A percentile compares a stretch with the other conserved stretches of the same genome.
Evolutionary conservation across 2,888 invertebrate species (phyloP).

Genomic region (Pseudanteris insignis): DNA sequence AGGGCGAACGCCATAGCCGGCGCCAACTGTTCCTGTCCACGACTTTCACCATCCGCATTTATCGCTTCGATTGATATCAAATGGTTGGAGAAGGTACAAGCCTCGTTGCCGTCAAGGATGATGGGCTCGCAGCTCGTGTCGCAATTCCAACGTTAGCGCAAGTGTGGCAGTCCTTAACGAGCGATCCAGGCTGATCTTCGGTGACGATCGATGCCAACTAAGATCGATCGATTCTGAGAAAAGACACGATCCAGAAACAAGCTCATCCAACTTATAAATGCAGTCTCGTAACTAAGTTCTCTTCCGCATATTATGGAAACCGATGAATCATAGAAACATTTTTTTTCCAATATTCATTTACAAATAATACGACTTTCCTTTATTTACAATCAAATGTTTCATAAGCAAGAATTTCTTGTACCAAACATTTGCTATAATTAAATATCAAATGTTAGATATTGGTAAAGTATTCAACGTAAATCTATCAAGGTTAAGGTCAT

Average conservation of each 20-base stretch:
- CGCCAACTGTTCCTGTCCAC: slow-evolving; percentile 44
- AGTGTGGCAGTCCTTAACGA: slow-evolving; percentile 48
- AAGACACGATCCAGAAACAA: slow-evolving; percentile 45
- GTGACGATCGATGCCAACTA: slow-evolving; percentile 42
- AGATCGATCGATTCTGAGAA: slow-evolving; percentile 46
- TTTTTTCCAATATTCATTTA: no score
- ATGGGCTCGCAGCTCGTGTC: slow-evolving; percentile 55
- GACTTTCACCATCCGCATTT: slow-evolving; percentile 46
- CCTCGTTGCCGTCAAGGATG: slow-evolving; percentile 60
- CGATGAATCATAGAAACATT: neutral
- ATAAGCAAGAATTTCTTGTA: no score
- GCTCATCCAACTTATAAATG: slow-evolving; percentile 40
- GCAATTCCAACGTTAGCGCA: slow-evolving; percentile 58
- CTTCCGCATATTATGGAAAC: slow-evolving; percentile 23
- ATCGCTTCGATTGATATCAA: slow-evolving; percentile 45
- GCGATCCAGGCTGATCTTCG: slow-evolving; percentile 43
- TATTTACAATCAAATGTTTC: no score
- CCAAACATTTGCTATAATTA: no score
- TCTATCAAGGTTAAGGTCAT: no score
- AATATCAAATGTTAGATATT: no score
- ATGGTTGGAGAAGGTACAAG: slow-evolving; percentile 46
- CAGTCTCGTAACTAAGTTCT: slow-evolving; percentile 27
- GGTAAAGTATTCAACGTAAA: no score
- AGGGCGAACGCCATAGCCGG: slow-evolving; percentile 18
- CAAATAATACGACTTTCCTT: no score